Evolutionary conservation across 2,888 invertebrate species (phyloP), one percentile per base, ranked within the genome.

Genomic region (Metacarcinus magister): DNA sequence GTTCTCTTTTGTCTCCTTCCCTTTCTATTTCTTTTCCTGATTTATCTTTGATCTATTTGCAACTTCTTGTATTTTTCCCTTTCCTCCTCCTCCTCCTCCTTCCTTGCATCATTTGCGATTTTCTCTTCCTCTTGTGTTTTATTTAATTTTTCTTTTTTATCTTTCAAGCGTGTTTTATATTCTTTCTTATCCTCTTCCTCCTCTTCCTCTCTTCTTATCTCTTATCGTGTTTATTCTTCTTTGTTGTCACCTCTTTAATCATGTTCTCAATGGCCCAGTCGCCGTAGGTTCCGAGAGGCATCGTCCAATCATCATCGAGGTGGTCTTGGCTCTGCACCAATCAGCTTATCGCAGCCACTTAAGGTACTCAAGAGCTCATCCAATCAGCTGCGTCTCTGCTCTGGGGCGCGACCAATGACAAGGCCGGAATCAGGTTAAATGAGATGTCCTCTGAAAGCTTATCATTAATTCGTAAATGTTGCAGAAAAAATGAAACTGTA

Each of bases 271-370:
- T 87, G 39, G 32, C 39, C 39, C 10, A 87, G 87, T 87, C 39
- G 2, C 39, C 87, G 39, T n/a, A n/a, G 23, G 39, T 87, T n/a
- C 87, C 32, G 13, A 1, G 39, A 32, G 16, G 16, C 23, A 39
- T 16, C 87, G 39, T 87, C 87, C 87, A 87, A 87, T 87, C 87
- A 87, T 32, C 87, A 16, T 39, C 32, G 32, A 39, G 87, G 32
- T 87, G 87, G 87, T 39, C 87, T 87, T n/a, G 32, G 87, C 87
- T 87, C 87, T 87, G 23, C 87, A 87, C 87, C 87, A 87, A 87
- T 87, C 87, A 87, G 32, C 32, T 87, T 87, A 87, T 39, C 87
- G 87, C 87, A 13, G 75, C 39, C 87, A 39, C 87, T 87, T n/a
- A 32, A 39, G 32, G 32, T 87, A 87, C 87, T 87, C 87, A 39